Conservation (phyloP, 35 echinoderm and acorn worm species). For the Chiridota heheva region DNA sequence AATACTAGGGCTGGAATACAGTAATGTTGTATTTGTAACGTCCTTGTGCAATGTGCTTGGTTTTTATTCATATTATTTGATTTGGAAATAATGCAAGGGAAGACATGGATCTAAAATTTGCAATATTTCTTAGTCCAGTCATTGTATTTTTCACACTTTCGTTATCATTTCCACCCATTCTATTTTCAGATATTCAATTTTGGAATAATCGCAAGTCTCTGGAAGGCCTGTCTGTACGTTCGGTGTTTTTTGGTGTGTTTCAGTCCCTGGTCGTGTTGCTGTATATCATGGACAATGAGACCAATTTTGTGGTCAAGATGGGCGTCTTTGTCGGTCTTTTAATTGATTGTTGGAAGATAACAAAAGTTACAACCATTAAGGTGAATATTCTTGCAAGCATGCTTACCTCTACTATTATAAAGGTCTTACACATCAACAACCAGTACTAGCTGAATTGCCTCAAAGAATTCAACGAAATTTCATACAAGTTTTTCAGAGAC, state of each 20-base stretch:
- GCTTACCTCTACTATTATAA: no score
- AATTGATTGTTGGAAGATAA: conserved; percentile 98
- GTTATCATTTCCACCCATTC: not conserved
- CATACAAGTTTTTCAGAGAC: no score
- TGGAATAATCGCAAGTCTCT: conserved; percentile 99
- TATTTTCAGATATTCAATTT: conserved; percentile 90
- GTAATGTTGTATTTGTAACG: not conserved
- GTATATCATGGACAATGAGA: conserved; percentile 97
- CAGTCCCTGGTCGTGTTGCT: conserved; percentile 94
- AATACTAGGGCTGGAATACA: no score
- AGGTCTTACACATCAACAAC: no score
- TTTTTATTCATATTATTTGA: no score
- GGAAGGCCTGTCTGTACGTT: conserved; percentile 92
- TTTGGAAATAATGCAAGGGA: no score
- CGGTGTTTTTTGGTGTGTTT: conserved; percentile 99
- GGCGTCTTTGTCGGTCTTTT: conserved; percentile 90
- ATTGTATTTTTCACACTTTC: no score
- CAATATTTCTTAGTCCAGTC: no score
- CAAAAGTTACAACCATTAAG: conserved; percentile 89
- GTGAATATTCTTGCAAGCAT: no score
- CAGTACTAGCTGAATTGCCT: no score
- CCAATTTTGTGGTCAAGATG: conserved; percentile 97
- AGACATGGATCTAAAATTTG: no score
- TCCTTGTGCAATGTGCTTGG: not conserved
- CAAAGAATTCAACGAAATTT: no score